Evolutionary conservation across 2,113 vertebrate genomes (phyloP).

Genomic region (Triplophysa tibetana): DNA sequence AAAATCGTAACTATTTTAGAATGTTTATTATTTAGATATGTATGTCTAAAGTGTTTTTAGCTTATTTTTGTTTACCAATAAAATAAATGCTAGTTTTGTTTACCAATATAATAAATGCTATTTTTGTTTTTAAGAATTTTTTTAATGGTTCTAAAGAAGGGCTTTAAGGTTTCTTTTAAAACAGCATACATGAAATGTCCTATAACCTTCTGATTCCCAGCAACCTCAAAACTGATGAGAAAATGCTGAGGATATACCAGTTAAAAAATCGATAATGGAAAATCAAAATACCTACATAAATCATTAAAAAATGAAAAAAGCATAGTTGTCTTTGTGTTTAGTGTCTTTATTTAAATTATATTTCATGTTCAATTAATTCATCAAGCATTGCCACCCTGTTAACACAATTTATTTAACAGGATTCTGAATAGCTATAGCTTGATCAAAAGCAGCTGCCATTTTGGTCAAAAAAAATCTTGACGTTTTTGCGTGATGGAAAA

Average conservation of each 20-base stretch:
- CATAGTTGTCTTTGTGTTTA: neutral
- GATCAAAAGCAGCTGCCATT: no score
- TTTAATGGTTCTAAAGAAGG: slow-evolving; percentile 62
- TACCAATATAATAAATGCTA: slow-evolving; percentile 44
- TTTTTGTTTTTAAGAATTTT: slow-evolving; percentile 51
- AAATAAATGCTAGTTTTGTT: slow-evolving; percentile 48
- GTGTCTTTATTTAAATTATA: no score
- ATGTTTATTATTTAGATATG: slow-evolving; percentile 45
- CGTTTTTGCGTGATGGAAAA: no score
- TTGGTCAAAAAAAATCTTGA: no score
- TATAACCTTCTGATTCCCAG: neutral
- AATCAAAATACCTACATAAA: neutral
- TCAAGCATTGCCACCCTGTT: no score
- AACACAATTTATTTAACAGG: no score
- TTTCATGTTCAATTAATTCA: no score
- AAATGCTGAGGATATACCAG: no score
- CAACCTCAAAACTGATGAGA: neutral
- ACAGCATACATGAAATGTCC: slow-evolving; percentile 50
- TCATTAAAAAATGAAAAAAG: neutral
- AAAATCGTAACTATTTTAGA: slow-evolving; percentile 43
- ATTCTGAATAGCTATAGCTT: no score
- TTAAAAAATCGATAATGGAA: neutral
- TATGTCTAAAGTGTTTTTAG: neutral
- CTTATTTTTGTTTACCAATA: slow-evolving; percentile 39
- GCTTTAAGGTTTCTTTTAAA: slow-evolving; percentile 58